Evolutionary conservation across 2,113 vertebrate species (phyloP).

Genomic region (Grammomys surdaster): DNA sequence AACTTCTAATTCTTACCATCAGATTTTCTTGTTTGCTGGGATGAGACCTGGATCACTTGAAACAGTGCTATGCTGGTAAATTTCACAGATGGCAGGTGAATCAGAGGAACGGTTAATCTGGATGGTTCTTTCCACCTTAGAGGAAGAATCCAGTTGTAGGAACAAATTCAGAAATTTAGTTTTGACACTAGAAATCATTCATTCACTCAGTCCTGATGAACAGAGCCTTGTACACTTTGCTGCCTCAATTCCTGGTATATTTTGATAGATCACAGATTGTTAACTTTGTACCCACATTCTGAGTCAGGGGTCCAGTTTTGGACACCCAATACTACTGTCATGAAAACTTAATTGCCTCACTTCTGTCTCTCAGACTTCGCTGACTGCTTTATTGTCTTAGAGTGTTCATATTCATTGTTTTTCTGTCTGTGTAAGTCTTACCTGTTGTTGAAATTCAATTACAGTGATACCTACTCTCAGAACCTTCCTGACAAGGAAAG

Average conservation of each 20-base stretch:
- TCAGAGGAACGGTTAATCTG: not conserved
- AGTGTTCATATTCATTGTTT: not conserved
- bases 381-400: slow-evolving; percentile 34
- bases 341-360: not conserved
- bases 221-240: not conserved
- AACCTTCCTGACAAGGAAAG: slow-evolving; percentile 13
- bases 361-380: not conserved
- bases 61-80: not conserved
- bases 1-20: not conserved
- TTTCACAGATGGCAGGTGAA: not conserved
- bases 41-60: not conserved
- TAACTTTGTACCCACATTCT: not conserved
- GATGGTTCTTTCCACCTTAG: not conserved
- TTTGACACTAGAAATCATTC: not conserved
- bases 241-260: not conserved
- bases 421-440: not conserved
- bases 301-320: not conserved
- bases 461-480: not conserved
- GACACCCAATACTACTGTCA: not conserved
- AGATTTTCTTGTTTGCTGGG: slow-evolving; percentile 5
- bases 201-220: not conserved
- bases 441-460: slow-evolving; percentile 34
- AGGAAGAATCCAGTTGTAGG: not conserved
- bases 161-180: slow-evolving; percentile 50
- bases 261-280: not conserved